Evolutionary conservation across 37 sponge, comb jelly and placozoan species (phyloP), one percentile per base, ranked within the genome.

Genomic region (Theonella swinhoei): DNA sequence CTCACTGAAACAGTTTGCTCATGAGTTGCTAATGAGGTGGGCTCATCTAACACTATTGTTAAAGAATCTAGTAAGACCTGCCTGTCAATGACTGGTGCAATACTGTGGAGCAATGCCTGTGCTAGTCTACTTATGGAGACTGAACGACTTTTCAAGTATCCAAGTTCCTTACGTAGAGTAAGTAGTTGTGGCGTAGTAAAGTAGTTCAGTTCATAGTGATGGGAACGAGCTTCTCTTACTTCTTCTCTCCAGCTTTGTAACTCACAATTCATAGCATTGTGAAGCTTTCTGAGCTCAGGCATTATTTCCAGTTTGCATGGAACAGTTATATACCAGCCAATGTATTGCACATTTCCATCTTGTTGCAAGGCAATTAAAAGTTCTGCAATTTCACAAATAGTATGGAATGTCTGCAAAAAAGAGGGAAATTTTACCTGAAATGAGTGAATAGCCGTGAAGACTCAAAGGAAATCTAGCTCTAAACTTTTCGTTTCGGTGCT

Each of bases 191-290:
- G 74, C 19, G 90, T 83, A 3, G 93, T 93, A 58, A 68, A 93
- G 68, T 93, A 86, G 70, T 93, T 93, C 30, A 93, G 43, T 7
- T 85, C 70, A 74, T 93, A 89, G 39, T 38, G 86, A 38, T 93
- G 0, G 4, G n/a, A 35, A 36, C 89, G 86, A 7, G 42, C 24
- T 0, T 78, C 3, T 1, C 77, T 36, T 4, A 93, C 42, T 14
- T 34, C 30, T 22, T 70, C 40, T 39, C 72, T 82, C 87, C 87
- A 85, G 0, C 78, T 59, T 0, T 78, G 31, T 1, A 89, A 71
- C 25, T 89, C 87, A 11, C 33, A 0, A 30, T 85, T 83, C 83
- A 93, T 86, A 3, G 25, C 20, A n/a, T 77, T 88, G 7, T 79
- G 80, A 29, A 39, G 39, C 22, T 81, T 31, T 28, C 82, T 62